phyloP scores from a whole-genome alignment of 2,113 vertebrate species.

The Antigone vipio region DNA sequence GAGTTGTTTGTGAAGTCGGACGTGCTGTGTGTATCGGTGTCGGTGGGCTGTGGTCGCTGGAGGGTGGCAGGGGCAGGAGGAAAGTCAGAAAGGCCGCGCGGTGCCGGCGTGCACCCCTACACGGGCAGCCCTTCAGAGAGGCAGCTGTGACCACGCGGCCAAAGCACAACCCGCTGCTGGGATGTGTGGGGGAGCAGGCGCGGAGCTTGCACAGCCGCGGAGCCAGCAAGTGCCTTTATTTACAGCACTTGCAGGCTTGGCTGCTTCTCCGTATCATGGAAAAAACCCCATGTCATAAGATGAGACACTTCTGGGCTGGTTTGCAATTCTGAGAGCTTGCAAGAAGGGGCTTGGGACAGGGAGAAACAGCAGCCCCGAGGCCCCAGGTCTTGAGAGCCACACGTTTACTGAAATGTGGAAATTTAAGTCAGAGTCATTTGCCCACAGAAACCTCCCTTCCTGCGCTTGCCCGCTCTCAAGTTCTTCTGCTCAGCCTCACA shows the following conservation, averaged over 20 bases:
- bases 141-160: background rate
- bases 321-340: background rate
- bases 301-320: background rate
- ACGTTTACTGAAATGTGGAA: background rate
- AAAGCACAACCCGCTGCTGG: background rate
- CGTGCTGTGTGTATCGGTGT: background rate
- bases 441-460: background rate
- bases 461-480: background rate
- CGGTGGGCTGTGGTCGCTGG: rapidly evolving
- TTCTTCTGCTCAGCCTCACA: background rate
- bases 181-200: background rate
- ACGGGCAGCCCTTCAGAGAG: background rate
- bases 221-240: constrained; percentile 35
- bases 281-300: background rate
- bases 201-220: background rate
- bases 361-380: background rate
- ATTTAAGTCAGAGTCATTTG: background rate
- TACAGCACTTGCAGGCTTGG: constrained; percentile 2
- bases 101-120: background rate
- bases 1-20: background rate
- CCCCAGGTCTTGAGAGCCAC: background rate
- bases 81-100: background rate
- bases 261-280: background rate
- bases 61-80: background rate
- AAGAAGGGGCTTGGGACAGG: background rate